Evolutionary conservation across 1,140 invertebrate genomes (phyloP).

Genomic region (Monochamus saltuarius): DNA sequence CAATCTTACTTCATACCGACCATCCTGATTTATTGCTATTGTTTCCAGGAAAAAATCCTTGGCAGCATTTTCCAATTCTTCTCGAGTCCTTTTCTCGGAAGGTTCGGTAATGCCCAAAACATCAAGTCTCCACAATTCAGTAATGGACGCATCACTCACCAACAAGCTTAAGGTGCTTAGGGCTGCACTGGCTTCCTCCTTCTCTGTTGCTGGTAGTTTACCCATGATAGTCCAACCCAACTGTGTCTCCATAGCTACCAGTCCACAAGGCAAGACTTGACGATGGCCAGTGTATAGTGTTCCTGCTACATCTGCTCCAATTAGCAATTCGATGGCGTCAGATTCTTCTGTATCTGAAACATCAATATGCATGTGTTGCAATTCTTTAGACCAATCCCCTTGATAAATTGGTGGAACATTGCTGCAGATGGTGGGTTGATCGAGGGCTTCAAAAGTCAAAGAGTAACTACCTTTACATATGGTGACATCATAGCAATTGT

Average conservation of each 20-base stretch:
- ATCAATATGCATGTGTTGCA: slow-evolving; percentile 7
- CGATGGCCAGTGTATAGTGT: slow-evolving; percentile 38
- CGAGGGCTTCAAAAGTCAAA: slow-evolving; percentile 21
- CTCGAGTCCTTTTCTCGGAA: slow-evolving; percentile 4
- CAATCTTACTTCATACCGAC: slow-evolving; percentile 19
- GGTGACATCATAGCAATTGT: no score
- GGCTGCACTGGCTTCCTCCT: neutral
- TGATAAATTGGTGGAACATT: slow-evolving; percentile 1
- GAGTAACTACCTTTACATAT: slow-evolving; percentile 5
- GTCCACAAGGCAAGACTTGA: slow-evolving; percentile 23
- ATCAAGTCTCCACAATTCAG: slow-evolving; percentile 41
- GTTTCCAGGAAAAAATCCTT: slow-evolving; percentile 15
- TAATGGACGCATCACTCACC: slow-evolving; percentile 25
- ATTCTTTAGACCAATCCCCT: slow-evolving; percentile 19
- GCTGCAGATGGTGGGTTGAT: slow-evolving; percentile 16
- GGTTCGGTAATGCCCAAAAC: slow-evolving; percentile 24
- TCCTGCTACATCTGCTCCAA: slow-evolving; percentile 43
- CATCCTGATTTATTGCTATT: slow-evolving; percentile 10
- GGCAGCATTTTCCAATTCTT: neutral
- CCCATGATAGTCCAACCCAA: slow-evolving; percentile 45
- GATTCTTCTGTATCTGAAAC: slow-evolving; percentile 12
- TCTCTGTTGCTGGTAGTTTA: slow-evolving; percentile 14
- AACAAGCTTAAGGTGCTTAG: slow-evolving; percentile 1
- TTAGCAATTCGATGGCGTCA: slow-evolving; percentile 34
- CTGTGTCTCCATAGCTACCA: slow-evolving; percentile 38